Evolutionary conservation across 1,140 invertebrate genomes (phyloP).

Genomic region (Drosophila jambulina): DNA sequence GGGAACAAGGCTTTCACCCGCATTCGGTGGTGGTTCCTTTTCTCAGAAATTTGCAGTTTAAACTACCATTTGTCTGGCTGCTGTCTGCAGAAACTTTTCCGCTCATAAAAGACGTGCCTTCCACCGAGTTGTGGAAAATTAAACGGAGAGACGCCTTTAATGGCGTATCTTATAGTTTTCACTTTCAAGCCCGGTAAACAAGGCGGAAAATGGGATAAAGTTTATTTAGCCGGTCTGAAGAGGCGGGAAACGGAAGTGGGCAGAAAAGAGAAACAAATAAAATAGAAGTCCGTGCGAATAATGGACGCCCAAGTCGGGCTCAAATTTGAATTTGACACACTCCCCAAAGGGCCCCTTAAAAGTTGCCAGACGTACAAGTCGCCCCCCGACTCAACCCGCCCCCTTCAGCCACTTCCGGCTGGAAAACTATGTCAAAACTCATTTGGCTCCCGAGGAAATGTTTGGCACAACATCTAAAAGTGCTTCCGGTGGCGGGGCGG

Average conservation of each 20-base stretch:
- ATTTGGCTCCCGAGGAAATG: slow-evolving; percentile 17
- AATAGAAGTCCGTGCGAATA: slow-evolving; percentile 4
- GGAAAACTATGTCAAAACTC: slow-evolving; percentile 54
- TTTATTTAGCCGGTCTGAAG: slow-evolving; percentile 16
- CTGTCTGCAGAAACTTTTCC: slow-evolving; percentile 24
- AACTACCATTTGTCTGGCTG: slow-evolving; percentile 17
- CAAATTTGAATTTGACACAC: slow-evolving; percentile 35
- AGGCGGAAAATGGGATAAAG: slow-evolving; percentile 14
- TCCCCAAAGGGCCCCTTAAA: slow-evolving; percentile 26
- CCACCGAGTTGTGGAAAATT: not conserved
- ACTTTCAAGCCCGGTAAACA: slow-evolving; percentile 19
- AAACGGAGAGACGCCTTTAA: slow-evolving; percentile 2
- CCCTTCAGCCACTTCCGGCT: slow-evolving; percentile 1
- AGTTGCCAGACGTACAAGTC: slow-evolving; percentile 15
- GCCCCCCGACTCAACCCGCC: not conserved
- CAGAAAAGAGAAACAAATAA: slow-evolving; percentile 7
- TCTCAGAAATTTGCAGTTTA: not conserved
- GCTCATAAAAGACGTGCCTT: slow-evolving; percentile 6
- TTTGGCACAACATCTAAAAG: slow-evolving; percentile 35
- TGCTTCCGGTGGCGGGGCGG: slow-evolving; percentile 23
- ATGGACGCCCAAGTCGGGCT: not conserved
- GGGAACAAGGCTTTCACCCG: not conserved
- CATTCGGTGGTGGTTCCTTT: not conserved
- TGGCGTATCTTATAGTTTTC: slow-evolving; percentile 16
- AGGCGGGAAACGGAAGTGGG: slow-evolving; percentile 1